Percentiles rank a stretch among this genome's conserved stretches.
phyloP scores from a whole-genome alignment of 1,140 invertebrate genomes.

The Nephila pilipes region DNA sequence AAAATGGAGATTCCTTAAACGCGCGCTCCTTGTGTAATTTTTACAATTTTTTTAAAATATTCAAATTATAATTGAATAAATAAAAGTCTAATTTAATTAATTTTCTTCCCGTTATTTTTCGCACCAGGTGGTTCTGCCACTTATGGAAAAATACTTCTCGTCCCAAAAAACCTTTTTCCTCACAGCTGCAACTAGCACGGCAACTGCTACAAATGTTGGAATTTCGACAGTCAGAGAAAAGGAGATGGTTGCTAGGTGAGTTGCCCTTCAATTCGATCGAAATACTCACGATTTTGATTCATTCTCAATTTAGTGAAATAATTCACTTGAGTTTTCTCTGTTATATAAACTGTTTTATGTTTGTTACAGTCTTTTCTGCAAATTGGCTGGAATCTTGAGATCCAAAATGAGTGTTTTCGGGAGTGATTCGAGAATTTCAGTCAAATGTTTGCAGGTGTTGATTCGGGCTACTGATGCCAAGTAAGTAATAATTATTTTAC shows the following conservation, averaged over 20 bases:
- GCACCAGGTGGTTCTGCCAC: constrained; percentile 92
- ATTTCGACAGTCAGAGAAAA: constrained; percentile 99
- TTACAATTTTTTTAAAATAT: no score
- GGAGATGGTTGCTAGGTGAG: constrained; percentile 96
- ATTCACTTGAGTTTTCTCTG: background rate
- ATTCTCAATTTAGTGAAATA: background rate
- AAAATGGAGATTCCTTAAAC: no score
- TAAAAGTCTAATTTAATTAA: background rate
- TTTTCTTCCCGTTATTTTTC: background rate
- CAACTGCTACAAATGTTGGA: constrained; percentile 91
- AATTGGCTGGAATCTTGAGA: constrained; percentile 94
- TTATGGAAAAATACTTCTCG: constrained; percentile 99
- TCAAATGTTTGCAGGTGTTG: constrained; percentile 92
- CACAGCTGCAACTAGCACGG: constrained; percentile 93
- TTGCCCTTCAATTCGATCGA: background rate
- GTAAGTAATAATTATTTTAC: constrained; percentile 79
- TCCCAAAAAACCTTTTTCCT: constrained; percentile 99
- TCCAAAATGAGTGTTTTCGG: constrained; percentile 97
- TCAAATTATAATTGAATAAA: no score
- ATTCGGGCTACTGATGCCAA: constrained; percentile 98
- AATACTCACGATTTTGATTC: background rate
- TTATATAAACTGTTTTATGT: background rate
- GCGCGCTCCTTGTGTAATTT: no score
- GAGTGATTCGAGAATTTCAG: constrained; percentile 97
- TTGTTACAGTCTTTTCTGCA: constrained; percentile 92